Evolutionary conservation across 2,113 vertebrate genomes (phyloP).

Genomic region (Paradoxurus hermaphroditus): DNA sequence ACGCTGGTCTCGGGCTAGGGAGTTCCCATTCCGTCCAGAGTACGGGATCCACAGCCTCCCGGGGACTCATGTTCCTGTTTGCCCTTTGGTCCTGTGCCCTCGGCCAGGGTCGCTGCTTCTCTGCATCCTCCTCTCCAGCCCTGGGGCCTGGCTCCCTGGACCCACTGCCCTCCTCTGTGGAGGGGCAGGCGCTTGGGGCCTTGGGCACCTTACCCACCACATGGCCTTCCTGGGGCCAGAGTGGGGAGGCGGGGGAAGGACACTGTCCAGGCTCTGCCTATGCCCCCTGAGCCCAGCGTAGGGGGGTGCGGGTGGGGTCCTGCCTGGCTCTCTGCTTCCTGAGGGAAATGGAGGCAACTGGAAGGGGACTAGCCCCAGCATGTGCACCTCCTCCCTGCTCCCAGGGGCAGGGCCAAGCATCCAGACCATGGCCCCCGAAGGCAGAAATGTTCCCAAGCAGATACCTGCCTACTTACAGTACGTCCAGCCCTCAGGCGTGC

Average conservation of each 20-base stretch:
- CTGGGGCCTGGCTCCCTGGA: background rate
- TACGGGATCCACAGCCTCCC: too few species aligned
- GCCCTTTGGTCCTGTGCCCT: background rate
- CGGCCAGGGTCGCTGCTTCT: background rate
- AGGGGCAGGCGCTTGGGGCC: background rate
- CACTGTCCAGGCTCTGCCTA: background rate
- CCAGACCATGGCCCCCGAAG: background rate
- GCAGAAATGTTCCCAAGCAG: fast-evolving
- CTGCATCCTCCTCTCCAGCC: background rate
- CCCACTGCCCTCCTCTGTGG: background rate
- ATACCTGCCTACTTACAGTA: fast-evolving
- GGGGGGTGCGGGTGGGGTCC: background rate
- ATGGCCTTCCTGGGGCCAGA: background rate
- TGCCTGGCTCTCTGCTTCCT: background rate
- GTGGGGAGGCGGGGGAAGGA: fast-evolving
- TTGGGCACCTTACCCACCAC: background rate
- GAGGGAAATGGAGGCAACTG: background rate
- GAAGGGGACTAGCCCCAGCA: fast-evolving
- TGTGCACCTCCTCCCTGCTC: too few species aligned
- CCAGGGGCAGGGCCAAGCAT: too few species aligned
- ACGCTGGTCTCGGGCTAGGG: background rate
- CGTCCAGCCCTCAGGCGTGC: fast-evolving
- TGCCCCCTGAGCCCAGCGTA: fast-evolving
- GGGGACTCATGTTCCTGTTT: too few species aligned
- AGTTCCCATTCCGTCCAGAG: background rate